phyloP scores from a whole-genome alignment of 2,888 invertebrate species.

The Amphipoea oculea region DNA sequence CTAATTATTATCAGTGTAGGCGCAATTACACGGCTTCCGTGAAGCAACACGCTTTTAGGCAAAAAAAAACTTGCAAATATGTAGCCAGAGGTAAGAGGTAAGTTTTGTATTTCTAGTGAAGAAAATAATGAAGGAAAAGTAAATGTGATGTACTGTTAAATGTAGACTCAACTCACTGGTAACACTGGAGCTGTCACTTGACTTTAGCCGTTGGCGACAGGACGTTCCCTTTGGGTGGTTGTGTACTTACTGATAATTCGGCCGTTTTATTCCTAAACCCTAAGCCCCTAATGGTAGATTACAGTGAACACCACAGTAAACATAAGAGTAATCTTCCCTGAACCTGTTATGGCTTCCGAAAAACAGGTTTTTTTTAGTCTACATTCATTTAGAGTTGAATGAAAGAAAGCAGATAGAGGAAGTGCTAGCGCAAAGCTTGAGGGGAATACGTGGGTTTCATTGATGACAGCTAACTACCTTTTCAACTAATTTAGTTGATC shows the following conservation, averaged over 20 bases:
- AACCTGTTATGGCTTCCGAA: not conserved
- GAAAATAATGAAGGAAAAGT: not conserved
- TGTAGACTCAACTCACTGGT: too few relatives aligned
- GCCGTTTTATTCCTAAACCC: too few relatives aligned
- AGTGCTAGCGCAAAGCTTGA: not conserved
- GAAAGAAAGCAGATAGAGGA: not conserved
- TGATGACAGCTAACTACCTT: not conserved
- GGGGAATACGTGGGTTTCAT: not conserved
- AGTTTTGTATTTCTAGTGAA: not conserved
- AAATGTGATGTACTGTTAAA: too few relatives aligned
- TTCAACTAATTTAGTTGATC: not conserved
- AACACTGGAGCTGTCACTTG: too few relatives aligned
- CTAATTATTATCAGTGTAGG: constrained; percentile 68
- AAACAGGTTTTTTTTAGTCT: not conserved
- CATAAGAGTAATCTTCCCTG: not conserved
- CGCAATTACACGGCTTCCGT: constrained; percentile 46
- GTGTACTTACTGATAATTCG: too few relatives aligned
- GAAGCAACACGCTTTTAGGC: constrained; percentile 39
- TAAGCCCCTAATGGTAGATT: too few relatives aligned
- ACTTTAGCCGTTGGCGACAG: too few relatives aligned
- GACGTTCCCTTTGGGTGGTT: too few relatives aligned
- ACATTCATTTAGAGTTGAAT: not conserved
- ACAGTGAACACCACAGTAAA: not conserved
- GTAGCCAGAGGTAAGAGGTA: not conserved
- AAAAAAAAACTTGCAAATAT: constrained; percentile 14